phyloP scores from a whole-genome alignment of 1,140 invertebrate genomes.

The Drosophila gunungcola region DNA sequence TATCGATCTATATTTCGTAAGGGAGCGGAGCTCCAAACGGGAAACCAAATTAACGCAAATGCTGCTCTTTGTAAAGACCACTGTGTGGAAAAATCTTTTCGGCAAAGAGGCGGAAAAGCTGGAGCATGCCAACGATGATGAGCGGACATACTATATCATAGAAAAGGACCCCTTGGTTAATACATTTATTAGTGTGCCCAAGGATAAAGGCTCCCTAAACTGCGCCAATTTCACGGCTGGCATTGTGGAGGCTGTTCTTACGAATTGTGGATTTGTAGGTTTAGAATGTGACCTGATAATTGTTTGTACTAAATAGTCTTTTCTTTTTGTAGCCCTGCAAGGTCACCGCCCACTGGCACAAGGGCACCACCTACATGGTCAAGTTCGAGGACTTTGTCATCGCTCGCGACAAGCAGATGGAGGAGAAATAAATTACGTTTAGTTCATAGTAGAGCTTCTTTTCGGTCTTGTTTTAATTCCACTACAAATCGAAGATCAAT shows the following conservation, averaged over 20 bases:
- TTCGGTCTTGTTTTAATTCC: slow-evolving; percentile 57
- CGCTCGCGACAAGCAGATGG: slow-evolving; percentile 95
- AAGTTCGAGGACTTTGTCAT: slow-evolving; percentile 99
- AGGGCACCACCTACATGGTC: slow-evolving; percentile 99
- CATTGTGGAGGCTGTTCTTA: slow-evolving; percentile 98
- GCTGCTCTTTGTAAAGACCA: slow-evolving; percentile 97
- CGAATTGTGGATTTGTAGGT: slow-evolving; percentile 97
- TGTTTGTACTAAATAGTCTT: not conserved
- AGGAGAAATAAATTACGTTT: slow-evolving; percentile 88
- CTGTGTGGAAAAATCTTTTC: slow-evolving; percentile 98
- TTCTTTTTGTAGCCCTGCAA: slow-evolving; percentile 92
- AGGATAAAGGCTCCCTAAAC: slow-evolving; percentile 98
- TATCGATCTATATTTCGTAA: slow-evolving; percentile 96
- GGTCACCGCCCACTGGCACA: slow-evolving; percentile 99
- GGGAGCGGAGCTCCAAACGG: slow-evolving; percentile 96
- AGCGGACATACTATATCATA: slow-evolving; percentile 98
- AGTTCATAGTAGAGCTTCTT: slow-evolving; percentile 16
- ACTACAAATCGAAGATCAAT: slow-evolving; percentile 35
- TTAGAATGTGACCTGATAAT: slow-evolving; percentile 69
- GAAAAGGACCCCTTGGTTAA: slow-evolving; percentile 98
- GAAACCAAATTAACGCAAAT: slow-evolving; percentile 98
- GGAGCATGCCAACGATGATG: slow-evolving; percentile 99
- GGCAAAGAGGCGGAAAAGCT: slow-evolving; percentile 99
- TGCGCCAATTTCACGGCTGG: slow-evolving; percentile 99
- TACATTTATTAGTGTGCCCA: slow-evolving; percentile 98